These are phyloP conservation scores for Actias luna DNA, from an alignment of 2,888 invertebrate genomes.

Conservation along the genomic window DNA sequence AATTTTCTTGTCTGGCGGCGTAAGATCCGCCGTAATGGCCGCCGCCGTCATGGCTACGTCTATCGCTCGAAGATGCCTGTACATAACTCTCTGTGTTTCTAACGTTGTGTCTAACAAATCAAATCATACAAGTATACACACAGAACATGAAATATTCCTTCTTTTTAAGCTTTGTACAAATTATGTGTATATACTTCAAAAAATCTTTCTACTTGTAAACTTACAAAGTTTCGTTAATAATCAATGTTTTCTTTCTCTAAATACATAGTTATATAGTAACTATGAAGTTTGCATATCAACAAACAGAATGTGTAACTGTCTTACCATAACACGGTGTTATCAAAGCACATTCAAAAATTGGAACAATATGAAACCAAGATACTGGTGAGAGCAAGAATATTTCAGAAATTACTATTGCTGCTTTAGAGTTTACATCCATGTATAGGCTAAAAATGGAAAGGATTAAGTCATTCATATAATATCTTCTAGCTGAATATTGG, in stretches of 20 bases:
- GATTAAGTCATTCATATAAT: background rate
- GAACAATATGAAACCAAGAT: background rate
- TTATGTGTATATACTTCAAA: conserved; percentile 8
- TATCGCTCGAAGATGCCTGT: conserved; percentile 79
- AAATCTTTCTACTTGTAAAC: background rate
- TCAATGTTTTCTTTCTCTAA: conserved; percentile 1
- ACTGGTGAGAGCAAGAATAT: background rate
- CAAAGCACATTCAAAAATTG: conserved; percentile 2
- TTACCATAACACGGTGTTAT: conserved; percentile 1
- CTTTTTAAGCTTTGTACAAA: background rate
- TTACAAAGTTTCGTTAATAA: background rate
- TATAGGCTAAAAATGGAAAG: background rate
- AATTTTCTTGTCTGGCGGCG: conserved; percentile 81
- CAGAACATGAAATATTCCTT: conserved; percentile 12
- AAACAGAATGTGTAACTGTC: background rate
- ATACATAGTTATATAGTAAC: background rate
- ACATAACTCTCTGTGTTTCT: conserved; percentile 74
- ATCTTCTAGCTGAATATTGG: conserved; percentile 6
- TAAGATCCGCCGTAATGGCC: conserved; percentile 80
- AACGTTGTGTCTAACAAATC: conserved; percentile 17
- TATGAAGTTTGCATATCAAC: background rate
- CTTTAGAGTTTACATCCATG: background rate
- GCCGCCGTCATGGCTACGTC: conserved; percentile 81
- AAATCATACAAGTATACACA: conserved; percentile 13
- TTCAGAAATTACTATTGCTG: background rate